Base-by-base conservation (phyloP, 1,140 invertebrate genomes). In the Eciton burchellii region DNA sequence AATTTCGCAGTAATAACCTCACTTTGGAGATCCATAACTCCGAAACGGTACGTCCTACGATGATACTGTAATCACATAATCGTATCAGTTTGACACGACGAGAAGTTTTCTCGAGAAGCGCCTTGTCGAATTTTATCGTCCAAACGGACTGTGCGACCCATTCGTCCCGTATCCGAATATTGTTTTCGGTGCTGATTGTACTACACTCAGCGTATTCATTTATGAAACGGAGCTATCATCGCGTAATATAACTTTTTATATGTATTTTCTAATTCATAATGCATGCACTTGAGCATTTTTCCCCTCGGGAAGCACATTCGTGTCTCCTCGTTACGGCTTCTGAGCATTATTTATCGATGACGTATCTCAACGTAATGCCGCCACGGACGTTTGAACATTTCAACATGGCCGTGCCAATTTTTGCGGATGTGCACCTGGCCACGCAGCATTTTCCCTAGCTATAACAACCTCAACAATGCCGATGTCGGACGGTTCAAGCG, bases 381-480 rank as follows among this genome's bases (percentile, higher is more conserved):
- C 91, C 90, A 88, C 90, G 84, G 76, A 68, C 87, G 83, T 93
- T 93, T 91, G 87, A 93, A 93, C 83, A 71, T 47, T 84, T 77
- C 83, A 89, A 90, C 54, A 91, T 90, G 88, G 90, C 87, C 57
- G 62, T 63, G 47, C n/a, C 41, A 77, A 60, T 79, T 57, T 82
- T 81, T 9, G 68, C 74, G 72, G 24, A 71, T 77, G 35, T 35
- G 73, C 71, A 85, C 52, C 24, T 3, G 57, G 16, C 52, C 52
- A 43, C 12, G n/a, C 16, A 24, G 35, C 24, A 19, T 29, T 11
- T 35, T 49, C 16, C 2, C 16, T 4, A 4, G 29, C 21, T 72
- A 24, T n/a, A 0, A 0, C n/a, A 57, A 16, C 12, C 8, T n/a
- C n/a, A 4, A 52, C 11, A 11, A 49, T 3, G 19, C 8, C n/a